These are phyloP conservation scores for Drosophila orena DNA, from an alignment of 1,140 invertebrate species.

Conservation along the genomic window DNA sequence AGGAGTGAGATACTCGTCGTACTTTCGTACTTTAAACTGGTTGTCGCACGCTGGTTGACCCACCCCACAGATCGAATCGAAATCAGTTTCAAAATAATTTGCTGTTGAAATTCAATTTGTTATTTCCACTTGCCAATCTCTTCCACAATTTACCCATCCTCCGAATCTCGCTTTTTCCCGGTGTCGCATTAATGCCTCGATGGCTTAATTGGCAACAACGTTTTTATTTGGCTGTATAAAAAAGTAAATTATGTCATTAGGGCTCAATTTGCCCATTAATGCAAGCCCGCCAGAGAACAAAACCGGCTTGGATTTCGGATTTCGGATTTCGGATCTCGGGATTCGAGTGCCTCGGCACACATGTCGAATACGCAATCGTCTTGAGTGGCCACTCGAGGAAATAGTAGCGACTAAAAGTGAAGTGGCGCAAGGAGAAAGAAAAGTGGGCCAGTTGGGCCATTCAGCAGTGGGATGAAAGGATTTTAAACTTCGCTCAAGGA, in stretches of 20 bases:
- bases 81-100: constrained; percentile 83
- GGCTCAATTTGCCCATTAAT: constrained; percentile 63
- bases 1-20: constrained; percentile 24
- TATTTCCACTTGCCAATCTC: constrained; percentile 72
- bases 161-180: not conserved
- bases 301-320: not conserved
- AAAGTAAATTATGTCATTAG: constrained; percentile 78
- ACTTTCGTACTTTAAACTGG: constrained; percentile 64
- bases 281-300: constrained; percentile 3
- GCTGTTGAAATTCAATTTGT: constrained; percentile 80
- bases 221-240: constrained; percentile 66
- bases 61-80: constrained; percentile 73
- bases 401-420: constrained; percentile 15
- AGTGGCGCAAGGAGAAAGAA: constrained; percentile 13
- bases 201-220: constrained; percentile 68
- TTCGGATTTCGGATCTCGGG: constrained; percentile 10
- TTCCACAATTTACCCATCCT: constrained; percentile 3
- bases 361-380: constrained; percentile 58
- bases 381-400: constrained; percentile 40
- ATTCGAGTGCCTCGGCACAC: constrained; percentile 44
- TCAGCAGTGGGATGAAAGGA: constrained; percentile 29
- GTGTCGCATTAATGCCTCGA: constrained; percentile 68
- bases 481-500: constrained; percentile 35
- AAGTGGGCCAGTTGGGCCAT: constrained; percentile 30
- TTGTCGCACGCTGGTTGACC: constrained; percentile 38